A percentile compares a stretch with the other conserved stretches of the same genome.
phyloP scores from a whole-genome alignment of 2,797 vertebrate species.

The Melanotaenia pygmaea region DNA sequence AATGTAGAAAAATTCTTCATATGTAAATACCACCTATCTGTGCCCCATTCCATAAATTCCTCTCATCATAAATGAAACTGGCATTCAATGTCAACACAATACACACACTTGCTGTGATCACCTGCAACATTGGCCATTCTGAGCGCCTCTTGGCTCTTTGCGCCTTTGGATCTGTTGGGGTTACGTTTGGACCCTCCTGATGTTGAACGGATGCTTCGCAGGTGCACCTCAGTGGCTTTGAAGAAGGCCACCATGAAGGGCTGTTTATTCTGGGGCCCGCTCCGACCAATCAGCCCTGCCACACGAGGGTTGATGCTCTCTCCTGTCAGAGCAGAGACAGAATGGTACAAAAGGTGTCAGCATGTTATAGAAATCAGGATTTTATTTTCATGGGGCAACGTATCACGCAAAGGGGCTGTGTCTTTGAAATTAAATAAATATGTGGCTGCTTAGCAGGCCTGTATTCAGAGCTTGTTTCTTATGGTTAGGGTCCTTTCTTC shows the following conservation, averaged over 20 bases:
- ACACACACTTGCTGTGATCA: constrained; percentile 60
- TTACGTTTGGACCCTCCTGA: constrained; percentile 85
- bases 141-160: constrained; percentile 93
- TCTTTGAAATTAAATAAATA: constrained; percentile 26
- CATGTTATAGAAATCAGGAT: constrained; percentile 6
- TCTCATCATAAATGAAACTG: constrained; percentile 18
- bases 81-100: background rate
- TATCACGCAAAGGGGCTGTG: background rate
- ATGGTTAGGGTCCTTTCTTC: constrained; percentile 31
- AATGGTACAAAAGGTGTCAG: constrained; percentile 39
- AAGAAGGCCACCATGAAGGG: constrained; percentile 99
- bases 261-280: constrained; percentile 96
- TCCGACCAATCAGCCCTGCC: constrained; percentile 92
- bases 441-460: constrained; percentile 8
- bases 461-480: constrained; percentile 19
- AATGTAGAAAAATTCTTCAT: constrained; percentile 18
- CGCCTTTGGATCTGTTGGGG: constrained; percentile 90
- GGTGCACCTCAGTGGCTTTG: constrained; percentile 96
- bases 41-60: constrained; percentile 43
- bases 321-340: constrained; percentile 80
- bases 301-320: constrained; percentile 94
- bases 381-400: constrained; percentile 1
- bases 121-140: constrained; percentile 92
- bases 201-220: constrained; percentile 92
- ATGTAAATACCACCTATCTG: constrained; percentile 27